phyloP scores from a whole-genome alignment of 2,797 vertebrate species.

The Varecia variegata region DNA sequence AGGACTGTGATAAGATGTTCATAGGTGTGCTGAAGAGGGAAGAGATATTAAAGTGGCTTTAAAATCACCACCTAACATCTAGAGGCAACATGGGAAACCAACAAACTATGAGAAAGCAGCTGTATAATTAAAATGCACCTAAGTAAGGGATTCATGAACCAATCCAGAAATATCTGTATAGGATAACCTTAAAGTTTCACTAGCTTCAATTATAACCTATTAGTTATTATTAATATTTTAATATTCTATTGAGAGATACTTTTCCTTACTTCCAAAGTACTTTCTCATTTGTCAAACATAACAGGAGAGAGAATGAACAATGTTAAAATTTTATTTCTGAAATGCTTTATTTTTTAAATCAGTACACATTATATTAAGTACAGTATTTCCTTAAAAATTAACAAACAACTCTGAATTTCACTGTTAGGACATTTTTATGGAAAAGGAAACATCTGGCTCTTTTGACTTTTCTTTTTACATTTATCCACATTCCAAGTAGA shows the following conservation, averaged over 20 bases:
- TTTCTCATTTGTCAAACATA: conserved; percentile 41
- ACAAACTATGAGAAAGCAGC: neutral
- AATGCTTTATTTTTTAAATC: conserved; percentile 76
- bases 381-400: conserved; percentile 79
- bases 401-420: conserved; percentile 75
- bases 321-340: conserved; percentile 82
- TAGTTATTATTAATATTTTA: neutral
- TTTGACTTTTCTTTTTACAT: conserved; percentile 70
- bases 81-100: neutral
- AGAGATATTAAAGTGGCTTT: neutral
- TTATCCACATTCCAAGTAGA: conserved; percentile 51
- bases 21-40: neutral
- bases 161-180: neutral
- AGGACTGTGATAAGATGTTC: neutral
- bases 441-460: conserved; percentile 60
- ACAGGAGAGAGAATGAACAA: conserved; percentile 52
- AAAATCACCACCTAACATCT: neutral
- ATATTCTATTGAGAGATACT: neutral
- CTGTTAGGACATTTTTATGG: conserved; percentile 68
- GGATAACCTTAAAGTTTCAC: neutral
- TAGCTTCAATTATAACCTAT: neutral
- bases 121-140: neutral
- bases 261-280: conserved; percentile 24
- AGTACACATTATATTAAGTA: conserved; percentile 80
- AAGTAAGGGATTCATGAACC: neutral